These are phyloP conservation scores for Myodes glareolus DNA, from an alignment of 2,113 vertebrate species.

Conservation along the genomic window DNA sequence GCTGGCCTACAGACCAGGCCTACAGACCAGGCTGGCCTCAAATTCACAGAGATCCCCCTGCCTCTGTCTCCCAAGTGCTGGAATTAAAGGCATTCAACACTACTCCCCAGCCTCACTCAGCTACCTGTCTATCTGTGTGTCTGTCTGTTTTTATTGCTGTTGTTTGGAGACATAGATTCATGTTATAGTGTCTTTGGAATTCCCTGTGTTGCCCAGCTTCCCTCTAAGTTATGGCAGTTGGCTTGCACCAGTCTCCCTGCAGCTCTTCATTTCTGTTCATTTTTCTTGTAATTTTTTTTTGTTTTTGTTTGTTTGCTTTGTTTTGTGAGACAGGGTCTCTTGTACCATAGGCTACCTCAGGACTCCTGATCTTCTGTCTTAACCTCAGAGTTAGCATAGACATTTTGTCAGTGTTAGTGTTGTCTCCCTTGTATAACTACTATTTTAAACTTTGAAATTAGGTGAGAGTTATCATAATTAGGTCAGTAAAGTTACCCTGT, in stretches of 20 bases:
- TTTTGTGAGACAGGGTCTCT: neutral
- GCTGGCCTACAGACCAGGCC: neutral
- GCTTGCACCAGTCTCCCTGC: neutral
- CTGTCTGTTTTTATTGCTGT: too few relatives aligned
- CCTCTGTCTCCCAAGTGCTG: neutral
- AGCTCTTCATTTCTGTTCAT: neutral
- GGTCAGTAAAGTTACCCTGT: conserved; percentile 13
- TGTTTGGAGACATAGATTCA: neutral
- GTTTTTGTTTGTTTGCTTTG: conserved; percentile 13
- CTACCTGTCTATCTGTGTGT: too few relatives aligned
- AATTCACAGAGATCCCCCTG: neutral
- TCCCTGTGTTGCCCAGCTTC: neutral
- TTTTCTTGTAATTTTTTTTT: neutral
- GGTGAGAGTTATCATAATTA: conserved; percentile 33
- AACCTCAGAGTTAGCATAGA: neutral
- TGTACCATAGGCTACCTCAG: neutral
- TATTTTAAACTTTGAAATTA: conserved; percentile 51
- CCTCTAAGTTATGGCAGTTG: neutral
- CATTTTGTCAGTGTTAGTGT: neutral
- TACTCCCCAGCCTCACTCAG: neutral
- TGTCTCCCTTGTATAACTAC: conserved; percentile 20
- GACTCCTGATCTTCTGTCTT: neutral
- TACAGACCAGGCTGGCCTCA: neutral
- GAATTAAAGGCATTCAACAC: neutral
- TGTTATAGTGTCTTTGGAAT: too few relatives aligned